Conservation (phyloP, 2,113 vertebrate species). For the Willisornis vidua region DNA sequence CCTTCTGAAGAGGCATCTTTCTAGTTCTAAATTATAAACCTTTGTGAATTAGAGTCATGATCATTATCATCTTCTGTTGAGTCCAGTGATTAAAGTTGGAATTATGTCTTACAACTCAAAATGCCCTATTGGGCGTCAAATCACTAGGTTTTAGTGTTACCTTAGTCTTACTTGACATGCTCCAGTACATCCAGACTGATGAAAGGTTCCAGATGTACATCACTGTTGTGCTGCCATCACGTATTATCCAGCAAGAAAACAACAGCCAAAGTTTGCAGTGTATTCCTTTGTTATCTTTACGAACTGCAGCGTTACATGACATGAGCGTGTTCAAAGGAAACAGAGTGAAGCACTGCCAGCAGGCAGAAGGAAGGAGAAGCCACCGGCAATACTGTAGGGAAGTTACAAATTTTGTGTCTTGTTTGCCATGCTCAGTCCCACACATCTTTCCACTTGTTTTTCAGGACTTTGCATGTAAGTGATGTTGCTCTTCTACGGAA, state of each 20-base stretch:
- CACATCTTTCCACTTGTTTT: not conserved
- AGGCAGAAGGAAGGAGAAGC: not conserved
- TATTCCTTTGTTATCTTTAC: not conserved
- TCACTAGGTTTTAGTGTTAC: not conserved
- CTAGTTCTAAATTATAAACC: not conserved
- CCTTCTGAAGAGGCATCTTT: not conserved
- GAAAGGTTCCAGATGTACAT: not conserved
- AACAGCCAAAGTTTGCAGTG: not conserved
- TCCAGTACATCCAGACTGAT: not conserved
- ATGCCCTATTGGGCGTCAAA: not conserved
- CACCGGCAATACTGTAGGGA: not conserved
- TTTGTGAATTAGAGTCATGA: not conserved
- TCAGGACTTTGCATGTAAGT: not conserved
- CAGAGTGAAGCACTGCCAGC: not conserved
- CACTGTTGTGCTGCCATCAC: not conserved
- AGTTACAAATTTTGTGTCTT: not conserved
- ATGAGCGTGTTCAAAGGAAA: not conserved
- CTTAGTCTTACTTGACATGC: not conserved
- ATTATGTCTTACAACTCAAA: not conserved
- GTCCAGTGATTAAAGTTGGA: not conserved
- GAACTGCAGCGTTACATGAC: not conserved
- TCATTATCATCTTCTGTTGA: not conserved
- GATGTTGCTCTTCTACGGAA: not conserved
- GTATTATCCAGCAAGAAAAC: not conserved
- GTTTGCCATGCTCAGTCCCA: not conserved